Evolutionary conservation across 2,113 vertebrate species (phyloP).

Genomic region (Tonatia bakeri): DNA sequence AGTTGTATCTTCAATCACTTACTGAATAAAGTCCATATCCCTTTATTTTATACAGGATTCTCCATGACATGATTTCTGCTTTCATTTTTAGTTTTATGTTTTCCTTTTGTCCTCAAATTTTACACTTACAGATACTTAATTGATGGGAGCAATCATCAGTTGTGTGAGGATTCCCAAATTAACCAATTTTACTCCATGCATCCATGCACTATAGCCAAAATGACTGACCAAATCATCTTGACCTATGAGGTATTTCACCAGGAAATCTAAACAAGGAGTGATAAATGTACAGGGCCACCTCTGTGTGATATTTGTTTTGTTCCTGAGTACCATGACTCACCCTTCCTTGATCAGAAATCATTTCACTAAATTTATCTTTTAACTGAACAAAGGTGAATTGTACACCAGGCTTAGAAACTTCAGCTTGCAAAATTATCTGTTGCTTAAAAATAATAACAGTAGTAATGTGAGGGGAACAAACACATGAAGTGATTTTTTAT

Average conservation of each 20-base stretch:
- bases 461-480: not conserved
- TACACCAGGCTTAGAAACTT: not conserved
- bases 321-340: not conserved
- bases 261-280: not conserved
- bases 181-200: not conserved
- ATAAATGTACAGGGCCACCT: not conserved
- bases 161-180: not conserved
- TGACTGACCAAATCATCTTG: not conserved
- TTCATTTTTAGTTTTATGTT: not conserved
- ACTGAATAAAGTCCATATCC: not conserved
- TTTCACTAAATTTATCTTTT: not conserved
- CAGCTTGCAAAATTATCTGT: not conserved
- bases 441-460: not conserved
- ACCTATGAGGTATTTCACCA: slow-evolving; percentile 3
- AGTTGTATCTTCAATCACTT: not conserved
- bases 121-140: not conserved
- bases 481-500: not conserved
- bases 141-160: not conserved
- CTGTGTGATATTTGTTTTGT: not conserved
- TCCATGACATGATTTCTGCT: not conserved
- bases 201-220: not conserved
- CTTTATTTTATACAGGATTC: not conserved
- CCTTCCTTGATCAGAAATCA: not conserved
- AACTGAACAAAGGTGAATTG: not conserved
- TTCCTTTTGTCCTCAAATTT: not conserved